phyloP scores from a whole-genome alignment of 2,113 vertebrate species.

The Benitochromis conjunctus region DNA sequence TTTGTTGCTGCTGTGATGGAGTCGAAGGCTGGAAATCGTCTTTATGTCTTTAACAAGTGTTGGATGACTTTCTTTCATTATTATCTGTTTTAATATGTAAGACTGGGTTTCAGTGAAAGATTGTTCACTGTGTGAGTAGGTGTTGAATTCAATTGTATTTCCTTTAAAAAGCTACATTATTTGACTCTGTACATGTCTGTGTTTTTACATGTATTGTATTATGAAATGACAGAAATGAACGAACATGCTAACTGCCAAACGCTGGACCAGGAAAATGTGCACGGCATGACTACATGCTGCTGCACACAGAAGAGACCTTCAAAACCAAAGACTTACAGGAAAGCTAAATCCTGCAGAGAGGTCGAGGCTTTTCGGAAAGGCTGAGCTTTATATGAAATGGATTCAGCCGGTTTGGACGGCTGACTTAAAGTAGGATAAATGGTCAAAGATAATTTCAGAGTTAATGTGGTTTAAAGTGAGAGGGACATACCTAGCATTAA shows the following conservation, averaged over 20 bases:
- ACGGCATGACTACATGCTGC: background rate
- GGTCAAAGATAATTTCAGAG: background rate
- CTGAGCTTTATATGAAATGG: background rate
- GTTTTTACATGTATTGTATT: background rate
- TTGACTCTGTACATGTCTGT: background rate
- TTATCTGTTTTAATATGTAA: background rate
- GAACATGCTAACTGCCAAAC: background rate
- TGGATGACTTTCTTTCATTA: background rate
- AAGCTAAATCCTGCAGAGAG: background rate
- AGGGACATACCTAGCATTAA: background rate
- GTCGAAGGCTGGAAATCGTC: background rate
- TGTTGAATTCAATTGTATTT: background rate
- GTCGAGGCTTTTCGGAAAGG: background rate
- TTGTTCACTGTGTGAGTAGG: background rate
- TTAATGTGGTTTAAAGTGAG: background rate
- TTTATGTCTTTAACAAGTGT: no score
- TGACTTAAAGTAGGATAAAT: background rate
- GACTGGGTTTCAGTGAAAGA: background rate
- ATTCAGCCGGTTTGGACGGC: background rate
- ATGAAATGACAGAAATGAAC: background rate
- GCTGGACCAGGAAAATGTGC: background rate
- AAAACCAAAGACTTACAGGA: background rate
- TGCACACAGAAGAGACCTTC: background rate
- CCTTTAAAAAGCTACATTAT: accelerated
- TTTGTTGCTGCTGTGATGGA: background rate